Evolutionary conservation across 2,888 invertebrate genomes (phyloP), one percentile per base, ranked within the genome.

Genomic region (Drosophila yooni): DNA sequence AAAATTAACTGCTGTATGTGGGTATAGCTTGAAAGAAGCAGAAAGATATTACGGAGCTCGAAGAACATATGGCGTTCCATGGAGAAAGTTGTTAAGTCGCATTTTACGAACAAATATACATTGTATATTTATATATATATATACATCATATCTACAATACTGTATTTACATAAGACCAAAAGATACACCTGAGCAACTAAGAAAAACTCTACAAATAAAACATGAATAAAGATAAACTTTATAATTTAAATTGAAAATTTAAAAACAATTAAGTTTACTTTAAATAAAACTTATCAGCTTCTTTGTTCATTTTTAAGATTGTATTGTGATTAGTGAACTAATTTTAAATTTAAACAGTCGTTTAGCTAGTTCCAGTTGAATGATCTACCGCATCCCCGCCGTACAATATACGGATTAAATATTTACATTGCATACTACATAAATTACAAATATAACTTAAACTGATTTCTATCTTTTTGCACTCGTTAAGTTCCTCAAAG

Each of bases 81-180:
- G 18, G 64, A 38, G 65, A 64, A 64, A 63, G 64, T 48, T 48
- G 13, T 21, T 11, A 33, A 15, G 6, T 21, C 25, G 43, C 43
- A n/a, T 18, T 11, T 27, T 15, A 25, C 27, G 7, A 15, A 18
- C 21, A 27, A 27, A 33, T 31, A 34, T n/a, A 29, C 18, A 21
- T 27, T 13, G 0, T 6, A 13, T 46, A 21, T 4, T 5, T 10
- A 8, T 10, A n/a, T n/a, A 38, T n/a, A 38, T 40, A 40, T 21
- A 43, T 6, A 43, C 3, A 38, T 18, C 7, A 38, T 40, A 2
- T 40, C n/a, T 40, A 11, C 4, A 40, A 43, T 11, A 0, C 40
- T 15, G 1, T 46, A 46, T 13, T 4, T 15, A 21, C 21, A 21
- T 8, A 46, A 15, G 7, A 7, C 3, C 15, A 15, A 46, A 25